phyloP scores from a whole-genome alignment of 1,140 invertebrate species.

The Euura lappo region DNA sequence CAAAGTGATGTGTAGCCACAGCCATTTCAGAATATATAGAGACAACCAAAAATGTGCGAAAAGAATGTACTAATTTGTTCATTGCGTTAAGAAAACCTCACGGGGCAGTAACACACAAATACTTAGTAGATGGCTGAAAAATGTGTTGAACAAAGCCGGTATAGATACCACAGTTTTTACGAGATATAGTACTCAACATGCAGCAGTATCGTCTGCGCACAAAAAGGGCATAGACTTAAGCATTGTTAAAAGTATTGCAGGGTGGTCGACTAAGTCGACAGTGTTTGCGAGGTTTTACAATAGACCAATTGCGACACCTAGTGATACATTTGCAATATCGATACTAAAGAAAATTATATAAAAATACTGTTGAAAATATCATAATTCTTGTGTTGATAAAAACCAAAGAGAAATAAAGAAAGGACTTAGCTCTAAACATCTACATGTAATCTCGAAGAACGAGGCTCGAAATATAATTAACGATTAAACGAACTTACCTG shows the following conservation, averaged over 20 bases:
- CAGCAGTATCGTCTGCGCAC: neutral
- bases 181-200: neutral
- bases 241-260: neutral
- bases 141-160: neutral
- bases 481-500: too few relatives aligned
- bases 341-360: neutral
- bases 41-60: neutral
- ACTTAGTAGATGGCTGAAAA: neutral
- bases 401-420: neutral
- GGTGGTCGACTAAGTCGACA: neutral
- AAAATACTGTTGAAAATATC: neutral
- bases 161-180: neutral
- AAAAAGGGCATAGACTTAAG: neutral
- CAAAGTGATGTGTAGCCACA: conserved; percentile 15
- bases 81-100: neutral
- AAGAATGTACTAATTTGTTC: neutral
- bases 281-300: neutral
- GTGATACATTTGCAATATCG: conserved; percentile 1
- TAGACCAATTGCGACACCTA: neutral
- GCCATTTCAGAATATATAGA: conserved; percentile 12
- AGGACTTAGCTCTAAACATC: neutral
- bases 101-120: neutral
- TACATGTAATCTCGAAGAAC: neutral
- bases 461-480: too few relatives aligned
- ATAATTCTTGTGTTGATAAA: neutral